These are phyloP conservation scores for Mycteria americana DNA, from an alignment of 2,797 vertebrate species.

Conservation along the genomic window DNA sequence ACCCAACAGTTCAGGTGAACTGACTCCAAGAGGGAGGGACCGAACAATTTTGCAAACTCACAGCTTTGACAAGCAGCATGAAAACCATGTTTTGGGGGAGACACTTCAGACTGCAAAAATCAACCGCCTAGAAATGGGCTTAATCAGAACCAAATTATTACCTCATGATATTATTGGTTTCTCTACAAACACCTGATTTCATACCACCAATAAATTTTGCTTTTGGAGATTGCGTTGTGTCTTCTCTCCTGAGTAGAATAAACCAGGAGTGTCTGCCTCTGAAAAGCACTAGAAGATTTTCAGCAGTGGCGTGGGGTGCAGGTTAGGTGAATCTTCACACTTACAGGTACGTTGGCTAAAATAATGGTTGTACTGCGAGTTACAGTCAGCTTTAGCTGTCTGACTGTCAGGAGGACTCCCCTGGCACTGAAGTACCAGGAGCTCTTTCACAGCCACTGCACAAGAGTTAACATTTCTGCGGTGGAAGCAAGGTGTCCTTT, in stretches of 20 bases:
- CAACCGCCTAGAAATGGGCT: background rate
- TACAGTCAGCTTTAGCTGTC: background rate
- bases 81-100: background rate
- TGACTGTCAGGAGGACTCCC: background rate
- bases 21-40: background rate
- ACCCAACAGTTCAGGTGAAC: background rate
- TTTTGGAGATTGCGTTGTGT: background rate
- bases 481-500: slow-evolving; percentile 8
- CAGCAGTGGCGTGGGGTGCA: rapidly evolving
- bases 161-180: background rate
- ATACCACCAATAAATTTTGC: background rate
- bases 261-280: background rate
- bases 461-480: slow-evolving; percentile 27
- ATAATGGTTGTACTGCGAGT: background rate
- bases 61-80: background rate
- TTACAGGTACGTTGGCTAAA: background rate
- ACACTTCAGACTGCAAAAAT: slow-evolving; percentile 34
- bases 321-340: background rate
- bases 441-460: background rate
- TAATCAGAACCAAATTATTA: background rate
- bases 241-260: background rate
- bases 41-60: slow-evolving; percentile 4
- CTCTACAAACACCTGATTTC: background rate
- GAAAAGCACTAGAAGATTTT: background rate
- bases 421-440: background rate